A percentile compares a stretch with the other conserved stretches of the same genome.
Evolutionary conservation across 2,113 vertebrate genomes (phyloP).

Genomic region (Polyodon spathula): DNA sequence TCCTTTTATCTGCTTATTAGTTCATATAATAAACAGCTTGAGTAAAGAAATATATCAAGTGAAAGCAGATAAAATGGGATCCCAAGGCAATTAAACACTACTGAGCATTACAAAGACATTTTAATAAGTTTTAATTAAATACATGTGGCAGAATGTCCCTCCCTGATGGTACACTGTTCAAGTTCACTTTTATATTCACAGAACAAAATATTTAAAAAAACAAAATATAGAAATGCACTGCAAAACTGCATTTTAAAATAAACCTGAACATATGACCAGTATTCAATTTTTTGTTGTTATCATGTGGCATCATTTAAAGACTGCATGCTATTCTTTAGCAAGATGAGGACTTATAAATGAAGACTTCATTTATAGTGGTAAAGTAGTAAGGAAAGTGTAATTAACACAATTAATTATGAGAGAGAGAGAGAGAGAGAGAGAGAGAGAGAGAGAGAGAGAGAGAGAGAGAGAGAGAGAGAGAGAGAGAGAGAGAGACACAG

Average conservation of each 20-base stretch:
- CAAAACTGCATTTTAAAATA: no score
- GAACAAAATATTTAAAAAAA: no score
- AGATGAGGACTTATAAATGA: no score
- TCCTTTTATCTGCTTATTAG: conserved; percentile 17
- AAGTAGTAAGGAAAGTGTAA: background rate
- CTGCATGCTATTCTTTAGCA: no score
- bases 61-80: conserved; percentile 11
- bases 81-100: conserved; percentile 17
- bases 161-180: background rate
- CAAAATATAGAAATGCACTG: no score
- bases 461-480: background rate
- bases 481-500: no score
- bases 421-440: background rate
- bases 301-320: no score
- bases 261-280: no score
- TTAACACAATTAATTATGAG: background rate
- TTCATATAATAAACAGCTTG: conserved; percentile 12
- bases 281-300: no score
- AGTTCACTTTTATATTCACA: no score
- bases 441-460: background rate
- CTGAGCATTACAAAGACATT: conserved; percentile 14
- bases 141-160: conserved; percentile 4
- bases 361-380: background rate
- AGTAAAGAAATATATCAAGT: conserved; percentile 19
- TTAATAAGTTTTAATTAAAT: conserved; percentile 16